Evolutionary conservation across 2,113 vertebrate species (phyloP), one percentile per base, ranked within the genome.

Genomic region (Colistium nudipinnis): DNA sequence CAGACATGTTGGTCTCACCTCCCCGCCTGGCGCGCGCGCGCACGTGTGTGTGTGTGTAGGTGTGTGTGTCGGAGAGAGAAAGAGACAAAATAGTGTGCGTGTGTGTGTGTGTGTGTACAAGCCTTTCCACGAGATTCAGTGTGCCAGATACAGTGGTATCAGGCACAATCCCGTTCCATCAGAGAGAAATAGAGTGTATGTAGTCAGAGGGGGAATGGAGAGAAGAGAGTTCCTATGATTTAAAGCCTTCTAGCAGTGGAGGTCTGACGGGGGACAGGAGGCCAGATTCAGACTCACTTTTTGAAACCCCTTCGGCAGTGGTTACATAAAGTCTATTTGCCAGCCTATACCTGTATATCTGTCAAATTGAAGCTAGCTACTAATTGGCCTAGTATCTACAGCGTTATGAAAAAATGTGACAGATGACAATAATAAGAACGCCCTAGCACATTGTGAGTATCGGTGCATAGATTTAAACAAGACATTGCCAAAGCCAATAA

Each of bases 111-210:
- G 55, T 49, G 65, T 8, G 53, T 49, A 3, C 1, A 52, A 27
- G 43, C 16, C 22, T 61, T 68, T 73, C 51, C 28, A 49, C 39
- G 56, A 76, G 57, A 72, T 43, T 43, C 39, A 17, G 51, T 57
- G 14, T 44, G 19, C 85, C 75, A 81, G 82, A n/a, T 85, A 85
- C 2, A 0, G 31, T 25, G 73, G 59, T 68, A 83, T 86, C 80
- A 83, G 61, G 51, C 68, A 70, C 57, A 82, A 82, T 85, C 59
- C 43, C n/a, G 16, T 65, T 81, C 54, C 69, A 24, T 39, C 39
- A 54, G 57, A 17, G 49, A 51, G 68, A 49, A 10, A 19, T 6
- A 13, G 20, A 17, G 36, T 39, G 16, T 16, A 52, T 28, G 48
- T 16, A n/a, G 39, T 36, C 10, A 33, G 49, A 16, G 30, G 19